Conservation (phyloP, 64 coral and sea anemone species). For the Astreopora myriophthalma region DNA sequence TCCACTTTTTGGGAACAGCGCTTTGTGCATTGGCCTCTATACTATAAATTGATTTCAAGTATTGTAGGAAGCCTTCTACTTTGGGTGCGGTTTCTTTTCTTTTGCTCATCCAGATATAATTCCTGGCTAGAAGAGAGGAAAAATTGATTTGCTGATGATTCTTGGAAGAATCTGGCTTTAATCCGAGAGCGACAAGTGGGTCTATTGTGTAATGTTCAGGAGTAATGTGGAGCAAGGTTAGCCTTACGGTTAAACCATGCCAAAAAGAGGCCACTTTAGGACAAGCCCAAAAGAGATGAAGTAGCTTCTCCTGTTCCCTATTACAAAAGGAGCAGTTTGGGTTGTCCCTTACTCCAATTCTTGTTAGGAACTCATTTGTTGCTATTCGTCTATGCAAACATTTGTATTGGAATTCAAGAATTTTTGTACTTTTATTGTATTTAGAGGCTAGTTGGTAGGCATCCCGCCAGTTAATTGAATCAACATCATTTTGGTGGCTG, state of each 20-base stretch:
- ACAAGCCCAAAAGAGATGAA: conserved; percentile 28
- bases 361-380: conserved; percentile 6
- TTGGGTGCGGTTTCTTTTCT: background rate
- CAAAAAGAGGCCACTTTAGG: background rate
- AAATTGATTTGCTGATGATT: background rate
- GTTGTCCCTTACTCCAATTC: conserved; percentile 17
- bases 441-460: background rate
- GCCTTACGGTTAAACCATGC: background rate
- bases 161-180: background rate
- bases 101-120: conserved; percentile 7
- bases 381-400: conserved; percentile 19
- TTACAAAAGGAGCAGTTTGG: conserved; percentile 22
- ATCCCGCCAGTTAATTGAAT: background rate
- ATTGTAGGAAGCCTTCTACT: background rate
- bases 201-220: background rate
- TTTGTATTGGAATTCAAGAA: too few relatives aligned
- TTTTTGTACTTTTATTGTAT: too few relatives aligned
- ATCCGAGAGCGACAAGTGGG: background rate
- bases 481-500: background rate
- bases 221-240: background rate
- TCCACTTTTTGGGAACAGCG: background rate
- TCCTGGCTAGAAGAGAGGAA: background rate
- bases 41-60: background rate
- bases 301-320: background rate
- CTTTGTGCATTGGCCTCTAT: background rate